phyloP scores from a whole-genome alignment of 2,888 invertebrate genomes.

The Hofmannophila pseudospretella region DNA sequence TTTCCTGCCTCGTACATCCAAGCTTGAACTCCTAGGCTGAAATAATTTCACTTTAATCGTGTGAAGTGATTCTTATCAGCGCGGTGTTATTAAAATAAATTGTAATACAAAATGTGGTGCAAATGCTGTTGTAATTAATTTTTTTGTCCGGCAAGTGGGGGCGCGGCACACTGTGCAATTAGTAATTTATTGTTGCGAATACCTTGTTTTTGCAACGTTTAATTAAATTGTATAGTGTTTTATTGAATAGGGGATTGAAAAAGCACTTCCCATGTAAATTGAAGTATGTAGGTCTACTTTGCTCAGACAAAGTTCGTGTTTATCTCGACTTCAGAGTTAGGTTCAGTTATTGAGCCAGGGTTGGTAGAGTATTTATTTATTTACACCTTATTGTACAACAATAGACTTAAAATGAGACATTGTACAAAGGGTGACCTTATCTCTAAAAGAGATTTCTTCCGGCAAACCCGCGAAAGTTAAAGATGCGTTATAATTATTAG shows the following conservation, averaged over 20 bases:
- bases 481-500: no score
- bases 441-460: no score
- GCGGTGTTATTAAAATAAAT: background rate
- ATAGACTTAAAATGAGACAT: no score
- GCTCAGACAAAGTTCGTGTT: no score
- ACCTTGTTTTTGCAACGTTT: background rate
- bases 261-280: background rate
- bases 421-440: no score
- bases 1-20: background rate
- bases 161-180: background rate
- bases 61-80: background rate
- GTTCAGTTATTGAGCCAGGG: no score
- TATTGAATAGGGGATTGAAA: background rate
- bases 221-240: background rate
- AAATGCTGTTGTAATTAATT: conserved; percentile 1
- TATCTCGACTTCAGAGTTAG: no score
- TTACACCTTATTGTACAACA: no score
- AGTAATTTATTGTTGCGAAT: background rate
- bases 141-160: background rate
- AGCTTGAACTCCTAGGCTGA: background rate
- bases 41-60: conserved; percentile 4
- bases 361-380: no score
- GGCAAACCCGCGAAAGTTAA: no score
- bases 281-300: background rate
- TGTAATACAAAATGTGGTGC: conserved; percentile 1